A percentile compares a stretch with the other conserved stretches of the same genome.
Conservation (phyloP, 2,888 invertebrate genomes). For the Cenopis cana region DNA sequence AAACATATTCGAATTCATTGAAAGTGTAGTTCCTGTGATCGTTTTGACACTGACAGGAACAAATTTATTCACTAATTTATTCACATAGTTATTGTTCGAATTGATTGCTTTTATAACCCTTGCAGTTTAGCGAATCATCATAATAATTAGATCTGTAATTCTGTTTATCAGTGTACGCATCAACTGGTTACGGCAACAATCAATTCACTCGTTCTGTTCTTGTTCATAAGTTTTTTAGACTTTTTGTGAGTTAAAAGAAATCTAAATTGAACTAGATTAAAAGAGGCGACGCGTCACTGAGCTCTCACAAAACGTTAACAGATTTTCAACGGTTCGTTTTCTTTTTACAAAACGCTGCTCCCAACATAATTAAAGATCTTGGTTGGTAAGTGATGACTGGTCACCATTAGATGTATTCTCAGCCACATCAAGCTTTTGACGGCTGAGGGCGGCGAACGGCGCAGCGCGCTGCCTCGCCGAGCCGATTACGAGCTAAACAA, state of each 20-base stretch:
- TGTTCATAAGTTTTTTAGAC: slow-evolving; percentile 72
- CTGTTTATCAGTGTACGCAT: slow-evolving; percentile 45
- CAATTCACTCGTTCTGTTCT: slow-evolving; percentile 73
- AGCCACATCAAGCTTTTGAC: slow-evolving; percentile 67
- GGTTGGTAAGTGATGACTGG: slow-evolving; percentile 75
- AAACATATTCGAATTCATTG: slow-evolving; percentile 7
- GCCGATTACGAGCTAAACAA: slow-evolving; percentile 79
- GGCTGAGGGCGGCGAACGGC: slow-evolving; percentile 55
- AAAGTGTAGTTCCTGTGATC: not conserved
- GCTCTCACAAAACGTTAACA: slow-evolving; percentile 77
- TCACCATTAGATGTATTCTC: slow-evolving; percentile 72
- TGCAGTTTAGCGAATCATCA: slow-evolving; percentile 2
- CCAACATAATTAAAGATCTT: slow-evolving; percentile 77
- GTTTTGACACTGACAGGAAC: slow-evolving; percentile 4
- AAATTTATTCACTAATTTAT: slow-evolving; percentile 3
- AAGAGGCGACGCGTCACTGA: slow-evolving; percentile 65
- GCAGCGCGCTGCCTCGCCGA: too few relatives aligned
- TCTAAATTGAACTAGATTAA: slow-evolving; percentile 63
- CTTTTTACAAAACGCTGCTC: slow-evolving; percentile 70
- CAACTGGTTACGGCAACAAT: slow-evolving; percentile 70
- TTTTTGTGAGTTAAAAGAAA: slow-evolving; percentile 70
- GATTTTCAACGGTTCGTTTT: slow-evolving; percentile 79
- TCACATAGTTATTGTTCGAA: not conserved
- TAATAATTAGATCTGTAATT: slow-evolving; percentile 15
- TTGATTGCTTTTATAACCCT: not conserved